Conservation (phyloP, 2,888 invertebrate genomes). For the Latrodectus elegans region DNA sequence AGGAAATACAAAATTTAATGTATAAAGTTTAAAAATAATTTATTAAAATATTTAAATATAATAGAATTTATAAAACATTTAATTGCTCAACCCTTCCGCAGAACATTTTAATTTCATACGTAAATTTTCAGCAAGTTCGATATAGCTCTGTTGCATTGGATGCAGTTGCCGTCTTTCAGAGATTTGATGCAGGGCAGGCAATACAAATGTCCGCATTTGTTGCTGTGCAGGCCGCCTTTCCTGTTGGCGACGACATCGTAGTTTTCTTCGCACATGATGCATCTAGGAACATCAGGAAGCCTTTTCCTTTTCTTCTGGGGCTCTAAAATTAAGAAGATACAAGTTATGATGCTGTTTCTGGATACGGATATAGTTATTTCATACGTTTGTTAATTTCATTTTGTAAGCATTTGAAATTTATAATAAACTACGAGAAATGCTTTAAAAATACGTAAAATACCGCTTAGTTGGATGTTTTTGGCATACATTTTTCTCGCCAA, state of each 20-base stretch:
- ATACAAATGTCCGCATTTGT: not conserved
- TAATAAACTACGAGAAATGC: too few species aligned
- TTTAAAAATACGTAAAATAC: too few species aligned
- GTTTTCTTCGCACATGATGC: not conserved
- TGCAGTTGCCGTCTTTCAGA: not conserved
- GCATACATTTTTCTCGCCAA: too few species aligned
- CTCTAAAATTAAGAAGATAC: not conserved
- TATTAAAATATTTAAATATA: too few species aligned
- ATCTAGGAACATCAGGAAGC: not conserved
- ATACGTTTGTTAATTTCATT: too few species aligned
- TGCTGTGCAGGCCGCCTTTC: not conserved
- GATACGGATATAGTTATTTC: not conserved
- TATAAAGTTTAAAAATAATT: too few species aligned
- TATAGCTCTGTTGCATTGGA: not conserved
- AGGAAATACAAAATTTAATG: too few species aligned
- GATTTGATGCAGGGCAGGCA: not conserved
- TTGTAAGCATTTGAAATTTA: too few species aligned
- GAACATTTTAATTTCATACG: not conserved
- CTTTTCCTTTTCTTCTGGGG: not conserved
- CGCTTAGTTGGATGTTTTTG: too few species aligned
- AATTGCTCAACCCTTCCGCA: too few species aligned
- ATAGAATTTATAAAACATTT: too few species aligned
- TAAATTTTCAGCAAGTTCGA: not conserved
- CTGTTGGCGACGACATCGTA: not conserved
- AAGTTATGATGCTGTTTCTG: not conserved